Evolutionary conservation across 2,888 invertebrate species (phyloP), one percentile per base, ranked within the genome.

Genomic region (Oscheius onirici): DNA sequence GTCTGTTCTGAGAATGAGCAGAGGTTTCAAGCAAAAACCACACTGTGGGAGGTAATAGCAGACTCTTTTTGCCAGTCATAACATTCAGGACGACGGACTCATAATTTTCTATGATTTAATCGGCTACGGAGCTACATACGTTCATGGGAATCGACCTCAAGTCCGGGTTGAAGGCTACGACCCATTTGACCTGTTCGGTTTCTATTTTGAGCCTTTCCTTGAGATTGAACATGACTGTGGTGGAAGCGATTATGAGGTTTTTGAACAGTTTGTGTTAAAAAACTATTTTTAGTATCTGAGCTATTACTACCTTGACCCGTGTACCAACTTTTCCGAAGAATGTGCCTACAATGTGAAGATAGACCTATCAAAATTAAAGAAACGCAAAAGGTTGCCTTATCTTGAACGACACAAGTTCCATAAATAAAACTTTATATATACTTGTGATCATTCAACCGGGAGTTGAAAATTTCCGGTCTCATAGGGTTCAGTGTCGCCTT

Each of bases 81-180:
- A n/a, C n/a, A n/a, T 22, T 40, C 41, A 58, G 58, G 58, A 58
- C 41, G 58, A 58, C 17, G 58, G 58, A 6, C 40, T 58, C 17
- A 41, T 58, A n/a, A 41, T 58, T 10, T 58, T 58, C 41, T 40
- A 58, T 41, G 58, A 58, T 58, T n/a, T 58, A 13, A 58, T 58
- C 41, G 43, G 58, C n/a, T 40, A 58, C 13, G 58, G 58, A 17
- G 41, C 58, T 6, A 40, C 43, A 13, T 40, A 41, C 11, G 58
- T 58, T 2, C 41, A 41, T n/a, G 58, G 43, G 3, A 58, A 20
- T 20, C 10, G 22, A 8, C 20, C n/a, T 17, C n/a, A 40, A n/a
- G 40, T n/a, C 1, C 34, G 58, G 17, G 40, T 58, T 6, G 58
- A 58, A 43, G 58, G 58, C n/a, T 58, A 40, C 41, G 58, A 58